Percentiles rank a stretch among this genome's conserved stretches.
Evolutionary conservation across 2,797 vertebrate species (phyloP).

Genomic region (Paguma larvata): DNA sequence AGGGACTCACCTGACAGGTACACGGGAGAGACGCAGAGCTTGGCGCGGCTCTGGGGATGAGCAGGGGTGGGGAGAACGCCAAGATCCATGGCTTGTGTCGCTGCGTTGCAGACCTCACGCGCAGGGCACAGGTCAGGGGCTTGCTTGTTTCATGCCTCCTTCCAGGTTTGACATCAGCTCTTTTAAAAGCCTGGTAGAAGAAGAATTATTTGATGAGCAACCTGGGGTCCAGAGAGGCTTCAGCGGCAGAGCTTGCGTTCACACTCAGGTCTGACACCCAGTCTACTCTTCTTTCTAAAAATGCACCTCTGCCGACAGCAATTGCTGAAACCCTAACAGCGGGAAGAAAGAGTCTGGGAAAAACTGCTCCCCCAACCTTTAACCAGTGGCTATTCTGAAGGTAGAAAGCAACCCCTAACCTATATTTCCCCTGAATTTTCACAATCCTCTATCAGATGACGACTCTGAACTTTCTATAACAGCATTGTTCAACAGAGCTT

Average conservation of each 20-base stretch:
- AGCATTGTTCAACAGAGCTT: background rate
- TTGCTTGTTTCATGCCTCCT: background rate
- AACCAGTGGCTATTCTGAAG: background rate
- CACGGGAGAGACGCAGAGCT: background rate
- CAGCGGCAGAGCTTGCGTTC: background rate
- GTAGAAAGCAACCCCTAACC: background rate
- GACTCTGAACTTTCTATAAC: background rate
- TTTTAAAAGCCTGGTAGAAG: background rate
- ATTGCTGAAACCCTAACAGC: background rate
- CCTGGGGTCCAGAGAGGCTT: background rate
- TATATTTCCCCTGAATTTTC: background rate
- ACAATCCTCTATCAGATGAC: background rate
- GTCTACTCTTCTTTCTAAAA: background rate
- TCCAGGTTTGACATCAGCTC: background rate
- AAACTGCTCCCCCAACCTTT: background rate
- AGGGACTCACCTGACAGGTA: background rate
- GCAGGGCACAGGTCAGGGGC: background rate
- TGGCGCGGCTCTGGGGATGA: background rate
- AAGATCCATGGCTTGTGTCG: background rate
- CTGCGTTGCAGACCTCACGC: background rate
- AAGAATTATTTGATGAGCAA: background rate
- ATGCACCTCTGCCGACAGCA: background rate
- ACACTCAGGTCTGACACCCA: background rate
- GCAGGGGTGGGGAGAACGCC: background rate
- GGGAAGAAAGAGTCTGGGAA: background rate